Percentiles rank a stretch among this genome's conserved stretches.
Evolutionary conservation across 2,797 vertebrate species (phyloP).

Genomic region (Microchirus variegatus): DNA sequence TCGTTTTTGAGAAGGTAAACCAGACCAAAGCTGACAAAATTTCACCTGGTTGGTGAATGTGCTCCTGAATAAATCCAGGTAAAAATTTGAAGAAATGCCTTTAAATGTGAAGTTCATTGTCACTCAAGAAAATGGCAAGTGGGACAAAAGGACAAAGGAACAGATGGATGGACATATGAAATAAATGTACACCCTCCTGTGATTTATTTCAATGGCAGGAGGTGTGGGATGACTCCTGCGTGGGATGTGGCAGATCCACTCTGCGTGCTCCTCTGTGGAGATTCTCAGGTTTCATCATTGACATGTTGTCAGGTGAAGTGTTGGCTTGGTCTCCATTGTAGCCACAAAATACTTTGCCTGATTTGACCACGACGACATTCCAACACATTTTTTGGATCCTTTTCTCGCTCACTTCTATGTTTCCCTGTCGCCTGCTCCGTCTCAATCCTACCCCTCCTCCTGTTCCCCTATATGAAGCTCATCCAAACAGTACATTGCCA

Average conservation of each 20-base stretch:
- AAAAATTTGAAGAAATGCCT: too few species aligned
- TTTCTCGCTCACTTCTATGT: slow-evolving; percentile 17
- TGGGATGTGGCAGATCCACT: background rate
- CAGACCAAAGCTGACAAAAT: too few species aligned
- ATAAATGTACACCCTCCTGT: too few species aligned
- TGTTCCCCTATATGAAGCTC: slow-evolving; percentile 48
- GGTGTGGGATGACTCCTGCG: background rate
- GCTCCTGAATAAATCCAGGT: too few species aligned
- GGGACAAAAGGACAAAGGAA: too few species aligned
- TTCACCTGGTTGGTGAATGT: too few species aligned
- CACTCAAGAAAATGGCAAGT: too few species aligned
- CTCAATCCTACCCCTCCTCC: slow-evolving; percentile 30
- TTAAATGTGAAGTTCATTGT: too few species aligned
- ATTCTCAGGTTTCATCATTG: slow-evolving; percentile 30
- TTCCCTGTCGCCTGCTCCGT: slow-evolving; percentile 42
- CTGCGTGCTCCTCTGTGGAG: background rate
- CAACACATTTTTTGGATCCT: slow-evolving; percentile 75
- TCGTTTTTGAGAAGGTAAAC: too few species aligned
- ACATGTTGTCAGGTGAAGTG: slow-evolving; percentile 59
- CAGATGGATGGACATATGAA: too few species aligned
- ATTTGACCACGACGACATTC: slow-evolving; percentile 51
- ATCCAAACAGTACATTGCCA: slow-evolving; percentile 67
- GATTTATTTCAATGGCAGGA: too few species aligned
- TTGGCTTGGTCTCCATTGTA: slow-evolving; percentile 34
- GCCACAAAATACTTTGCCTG: slow-evolving; percentile 52